phyloP scores from a whole-genome alignment of 2,797 vertebrate genomes.

The Tapera naevia region DNA sequence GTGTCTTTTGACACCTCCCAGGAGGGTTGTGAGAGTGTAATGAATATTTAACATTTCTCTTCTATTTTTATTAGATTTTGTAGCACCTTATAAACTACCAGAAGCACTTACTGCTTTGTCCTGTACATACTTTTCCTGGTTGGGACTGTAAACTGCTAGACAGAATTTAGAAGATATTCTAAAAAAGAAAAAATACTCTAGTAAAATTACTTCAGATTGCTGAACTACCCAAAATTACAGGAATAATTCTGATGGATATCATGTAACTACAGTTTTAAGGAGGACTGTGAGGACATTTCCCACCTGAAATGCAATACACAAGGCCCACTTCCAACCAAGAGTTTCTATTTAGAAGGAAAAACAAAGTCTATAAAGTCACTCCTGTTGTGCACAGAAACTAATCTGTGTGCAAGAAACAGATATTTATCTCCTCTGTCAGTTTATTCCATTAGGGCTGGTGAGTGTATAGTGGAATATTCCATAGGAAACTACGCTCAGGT shows the following conservation, averaged over 20 bases:
- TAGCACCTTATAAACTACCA: not conserved
- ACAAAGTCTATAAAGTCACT: not conserved
- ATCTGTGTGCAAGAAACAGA: not conserved
- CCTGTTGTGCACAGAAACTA: not conserved
- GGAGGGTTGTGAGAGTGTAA: not conserved
- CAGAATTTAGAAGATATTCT: not conserved
- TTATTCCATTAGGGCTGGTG: not conserved
- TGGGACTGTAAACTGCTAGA: not conserved
- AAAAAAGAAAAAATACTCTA: not conserved
- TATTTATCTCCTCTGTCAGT: not conserved
- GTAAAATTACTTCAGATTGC: not conserved
- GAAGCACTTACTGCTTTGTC: not conserved
- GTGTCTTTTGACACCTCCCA: not conserved
- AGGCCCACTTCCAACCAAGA: not conserved
- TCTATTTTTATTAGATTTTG: not conserved
- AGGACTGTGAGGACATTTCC: not conserved
- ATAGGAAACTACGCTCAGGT: not conserved
- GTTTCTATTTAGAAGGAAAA: not conserved
- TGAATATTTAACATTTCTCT: not conserved
- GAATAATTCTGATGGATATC: not conserved
- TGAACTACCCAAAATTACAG: not conserved
- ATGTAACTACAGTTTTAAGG: not conserved
- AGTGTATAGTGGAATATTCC: conserved; percentile 25
- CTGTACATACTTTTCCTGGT: not conserved
- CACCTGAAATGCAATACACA: not conserved